These are phyloP conservation scores for Phylloscopus trochilus DNA, from an alignment of 2,113 vertebrate genomes.

Conservation along the genomic window DNA sequence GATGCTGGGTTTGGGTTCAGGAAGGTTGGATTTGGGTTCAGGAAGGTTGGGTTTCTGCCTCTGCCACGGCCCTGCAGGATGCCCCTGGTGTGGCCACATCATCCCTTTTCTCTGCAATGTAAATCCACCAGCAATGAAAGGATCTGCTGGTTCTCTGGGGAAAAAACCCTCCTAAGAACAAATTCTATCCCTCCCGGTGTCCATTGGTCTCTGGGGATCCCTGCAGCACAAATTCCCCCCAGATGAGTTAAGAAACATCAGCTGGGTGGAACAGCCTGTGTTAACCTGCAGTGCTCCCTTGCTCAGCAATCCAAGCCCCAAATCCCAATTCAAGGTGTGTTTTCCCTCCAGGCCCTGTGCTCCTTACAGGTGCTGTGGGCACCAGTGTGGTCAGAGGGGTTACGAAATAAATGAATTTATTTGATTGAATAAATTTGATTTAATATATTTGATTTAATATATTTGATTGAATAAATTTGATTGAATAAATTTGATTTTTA, in stretches of 20 bases:
- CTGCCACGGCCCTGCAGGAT: not conserved
- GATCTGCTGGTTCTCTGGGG: not conserved
- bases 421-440: not conserved
- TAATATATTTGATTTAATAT: not conserved
- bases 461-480: not conserved
- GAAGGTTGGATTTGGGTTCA: too few species aligned
- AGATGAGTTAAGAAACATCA: not conserved
- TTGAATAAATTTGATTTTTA: not conserved
- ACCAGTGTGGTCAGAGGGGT: not conserved
- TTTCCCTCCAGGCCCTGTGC: not conserved
- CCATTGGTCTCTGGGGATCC: not conserved
- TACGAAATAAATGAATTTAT: not conserved
- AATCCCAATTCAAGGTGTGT: fast-evolving
- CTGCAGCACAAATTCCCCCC: not conserved
- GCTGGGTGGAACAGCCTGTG: not conserved
- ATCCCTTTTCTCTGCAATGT: not conserved
- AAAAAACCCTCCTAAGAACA: not conserved
- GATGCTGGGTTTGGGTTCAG: too few species aligned
- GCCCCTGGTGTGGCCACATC: not conserved
- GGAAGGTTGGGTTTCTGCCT: not conserved
- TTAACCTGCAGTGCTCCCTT: not conserved
- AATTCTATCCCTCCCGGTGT: fast-evolving
- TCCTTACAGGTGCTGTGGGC: not conserved
- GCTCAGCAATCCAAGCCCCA: not conserved
- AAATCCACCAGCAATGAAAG: fast-evolving